Evolutionary conservation across 92 coral and sea anemone genomes (phyloP).

Genomic region (Epizoanthus illoricatus): DNA sequence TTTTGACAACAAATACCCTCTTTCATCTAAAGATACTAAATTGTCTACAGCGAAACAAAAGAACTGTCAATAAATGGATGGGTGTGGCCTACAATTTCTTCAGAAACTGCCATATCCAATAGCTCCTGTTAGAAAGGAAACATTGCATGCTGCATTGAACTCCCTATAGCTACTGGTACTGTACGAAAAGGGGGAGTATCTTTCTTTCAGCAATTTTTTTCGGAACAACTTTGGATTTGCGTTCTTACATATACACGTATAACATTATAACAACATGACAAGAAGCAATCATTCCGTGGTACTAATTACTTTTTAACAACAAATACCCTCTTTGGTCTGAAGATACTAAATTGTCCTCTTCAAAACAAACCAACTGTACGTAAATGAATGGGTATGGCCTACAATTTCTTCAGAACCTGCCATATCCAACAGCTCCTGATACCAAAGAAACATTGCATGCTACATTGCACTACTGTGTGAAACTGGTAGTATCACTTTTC

Average conservation of each 20-base stretch:
- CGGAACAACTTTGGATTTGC: too few species aligned
- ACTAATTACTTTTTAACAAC: too few species aligned
- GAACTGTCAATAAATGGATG: not conserved
- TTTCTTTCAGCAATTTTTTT: too few species aligned
- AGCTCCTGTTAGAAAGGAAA: conserved; percentile 27
- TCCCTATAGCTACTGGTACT: conserved; percentile 2
- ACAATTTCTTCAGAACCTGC: conserved; percentile 14
- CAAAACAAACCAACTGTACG: not conserved
- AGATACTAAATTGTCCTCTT: not conserved
- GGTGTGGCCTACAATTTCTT: not conserved
- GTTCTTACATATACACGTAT: too few species aligned
- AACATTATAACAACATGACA: too few species aligned
- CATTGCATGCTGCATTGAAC: conserved; percentile 29
- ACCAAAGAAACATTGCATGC: conserved; percentile 33
- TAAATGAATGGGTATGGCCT: not conserved
- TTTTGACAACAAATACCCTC: too few species aligned
- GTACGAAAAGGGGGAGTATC: conserved; percentile 25
- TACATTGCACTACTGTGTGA: conserved; percentile 21
- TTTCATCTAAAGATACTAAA: not conserved
- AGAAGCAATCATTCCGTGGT: too few species aligned
- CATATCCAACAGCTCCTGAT: conserved; percentile 41
- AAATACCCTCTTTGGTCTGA: not conserved
- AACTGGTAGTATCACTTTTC: conserved; percentile 25
- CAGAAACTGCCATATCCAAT: conserved; percentile 39
- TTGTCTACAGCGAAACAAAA: not conserved